Conservation (phyloP, 2,888 invertebrate genomes). For the Herminia tarsipennalis region DNA sequence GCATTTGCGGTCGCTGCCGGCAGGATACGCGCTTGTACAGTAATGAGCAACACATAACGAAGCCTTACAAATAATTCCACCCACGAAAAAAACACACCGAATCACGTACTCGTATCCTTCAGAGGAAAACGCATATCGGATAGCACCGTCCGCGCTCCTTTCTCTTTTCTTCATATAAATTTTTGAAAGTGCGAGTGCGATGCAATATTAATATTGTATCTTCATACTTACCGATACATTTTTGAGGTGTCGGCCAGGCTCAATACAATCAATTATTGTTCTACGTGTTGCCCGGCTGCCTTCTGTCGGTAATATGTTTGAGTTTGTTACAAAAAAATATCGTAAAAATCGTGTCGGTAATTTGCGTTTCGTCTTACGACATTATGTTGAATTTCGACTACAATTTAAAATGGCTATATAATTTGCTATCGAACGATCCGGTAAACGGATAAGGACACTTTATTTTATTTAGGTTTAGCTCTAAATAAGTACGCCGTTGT, state of each 20-base stretch:
- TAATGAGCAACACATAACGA: slow-evolving; percentile 85
- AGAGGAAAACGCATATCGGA: slow-evolving; percentile 83
- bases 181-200: slow-evolving; percentile 53
- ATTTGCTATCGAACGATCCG: slow-evolving; percentile 54
- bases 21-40: slow-evolving; percentile 83
- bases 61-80: slow-evolving; percentile 85
- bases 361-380: slow-evolving; percentile 55
- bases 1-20: slow-evolving; percentile 80
- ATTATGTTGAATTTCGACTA: slow-evolving; percentile 41
- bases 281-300: slow-evolving; percentile 77
- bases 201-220: slow-evolving; percentile 65
- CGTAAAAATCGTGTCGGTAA: slow-evolving; percentile 64
- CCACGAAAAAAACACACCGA: slow-evolving; percentile 83
- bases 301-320: slow-evolving; percentile 74
- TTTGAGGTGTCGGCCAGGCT: slow-evolving; percentile 76
- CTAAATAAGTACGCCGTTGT: slow-evolving; percentile 66
- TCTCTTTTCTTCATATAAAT: slow-evolving; percentile 55
- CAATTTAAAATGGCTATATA: slow-evolving; percentile 47
- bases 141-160: slow-evolving; percentile 64
- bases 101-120: slow-evolving; percentile 83
- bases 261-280: slow-evolving; percentile 83
- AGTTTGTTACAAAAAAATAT: slow-evolving; percentile 62
- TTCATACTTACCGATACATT: slow-evolving; percentile 63
- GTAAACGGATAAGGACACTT: slow-evolving; percentile 40
- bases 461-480: slow-evolving; percentile 52